Evolutionary conservation across 53 echinoderm and acorn worm genomes (phyloP).

Genomic region (Luidia sarsii): DNA sequence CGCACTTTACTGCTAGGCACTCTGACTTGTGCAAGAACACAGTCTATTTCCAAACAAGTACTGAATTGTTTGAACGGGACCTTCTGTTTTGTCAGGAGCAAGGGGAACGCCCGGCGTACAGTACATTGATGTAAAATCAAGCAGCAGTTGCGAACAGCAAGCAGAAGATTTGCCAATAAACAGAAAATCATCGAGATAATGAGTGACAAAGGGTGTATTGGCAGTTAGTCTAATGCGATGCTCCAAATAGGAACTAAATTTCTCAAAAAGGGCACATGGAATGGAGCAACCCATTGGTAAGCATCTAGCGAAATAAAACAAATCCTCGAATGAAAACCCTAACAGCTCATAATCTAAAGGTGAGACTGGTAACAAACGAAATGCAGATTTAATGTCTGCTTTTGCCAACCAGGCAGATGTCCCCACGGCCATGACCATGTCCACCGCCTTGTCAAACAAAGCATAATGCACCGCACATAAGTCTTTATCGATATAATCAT

Average conservation of each 20-base stretch:
- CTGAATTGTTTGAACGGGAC: not conserved
- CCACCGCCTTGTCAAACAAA: not conserved
- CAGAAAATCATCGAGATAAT: slow-evolving; percentile 12
- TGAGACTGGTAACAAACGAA: slow-evolving; percentile 21
- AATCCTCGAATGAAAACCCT: not conserved
- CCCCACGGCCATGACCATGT: not conserved
- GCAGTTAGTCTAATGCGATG: not conserved
- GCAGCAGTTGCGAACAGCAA: not conserved
- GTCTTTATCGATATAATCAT: slow-evolving; percentile 6
- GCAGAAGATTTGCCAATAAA: not conserved
- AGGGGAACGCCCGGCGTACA: not conserved
- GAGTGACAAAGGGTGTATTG: not conserved
- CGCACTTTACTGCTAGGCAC: too few relatives aligned
- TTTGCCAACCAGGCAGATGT: not conserved
- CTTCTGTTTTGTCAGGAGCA: not conserved
- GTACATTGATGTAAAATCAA: not conserved
- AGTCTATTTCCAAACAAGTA: too few relatives aligned
- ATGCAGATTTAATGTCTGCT: slow-evolving; percentile 13
- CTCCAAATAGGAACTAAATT: slow-evolving; percentile 21
- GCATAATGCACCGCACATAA: not conserved
- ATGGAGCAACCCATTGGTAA: slow-evolving; percentile 13
- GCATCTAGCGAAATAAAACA: slow-evolving; percentile 14
- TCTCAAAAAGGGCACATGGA: slow-evolving; percentile 13
- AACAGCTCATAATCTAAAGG: slow-evolving; percentile 14
- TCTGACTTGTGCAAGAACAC: too few relatives aligned